Evolutionary conservation across 2,888 invertebrate genomes (phyloP).

Genomic region (Pseudococcus jackbeardsleyi): DNA sequence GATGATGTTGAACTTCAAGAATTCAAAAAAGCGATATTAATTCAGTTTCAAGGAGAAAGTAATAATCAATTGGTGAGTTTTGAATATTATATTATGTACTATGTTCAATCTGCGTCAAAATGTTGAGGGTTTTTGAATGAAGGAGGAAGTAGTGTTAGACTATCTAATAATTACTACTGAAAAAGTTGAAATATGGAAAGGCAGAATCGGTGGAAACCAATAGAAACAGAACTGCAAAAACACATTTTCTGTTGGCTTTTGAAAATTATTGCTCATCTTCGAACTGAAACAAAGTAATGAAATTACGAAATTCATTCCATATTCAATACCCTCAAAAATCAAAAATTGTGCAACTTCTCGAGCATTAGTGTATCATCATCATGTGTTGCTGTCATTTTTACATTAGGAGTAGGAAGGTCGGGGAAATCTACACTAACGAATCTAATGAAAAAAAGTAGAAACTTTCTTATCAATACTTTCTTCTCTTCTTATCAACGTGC

Average conservation of each 20-base stretch:
- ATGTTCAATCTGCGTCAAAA: neutral
- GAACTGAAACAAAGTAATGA: no score
- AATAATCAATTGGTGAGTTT: neutral
- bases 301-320: no score
- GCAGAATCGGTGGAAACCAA: no score
- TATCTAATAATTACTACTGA: no score
- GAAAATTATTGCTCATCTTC: no score
- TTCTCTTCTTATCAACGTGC: neutral
- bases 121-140: neutral
- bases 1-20: neutral
- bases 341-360: neutral
- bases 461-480: neutral
- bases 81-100: neutral
- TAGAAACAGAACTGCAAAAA: no score
- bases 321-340: no score
- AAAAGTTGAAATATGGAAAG: no score
- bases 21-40: neutral
- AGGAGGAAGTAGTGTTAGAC: no score
- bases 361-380: neutral
- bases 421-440: neutral
- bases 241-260: no score
- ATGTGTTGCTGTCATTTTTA: neutral
- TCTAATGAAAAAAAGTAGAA: neutral
- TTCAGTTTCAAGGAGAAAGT: neutral
- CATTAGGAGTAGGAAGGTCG: no score